These are phyloP conservation scores for Paraescarpia echinospica DNA, from an alignment of 1,140 invertebrate genomes.

Conservation along the genomic window DNA sequence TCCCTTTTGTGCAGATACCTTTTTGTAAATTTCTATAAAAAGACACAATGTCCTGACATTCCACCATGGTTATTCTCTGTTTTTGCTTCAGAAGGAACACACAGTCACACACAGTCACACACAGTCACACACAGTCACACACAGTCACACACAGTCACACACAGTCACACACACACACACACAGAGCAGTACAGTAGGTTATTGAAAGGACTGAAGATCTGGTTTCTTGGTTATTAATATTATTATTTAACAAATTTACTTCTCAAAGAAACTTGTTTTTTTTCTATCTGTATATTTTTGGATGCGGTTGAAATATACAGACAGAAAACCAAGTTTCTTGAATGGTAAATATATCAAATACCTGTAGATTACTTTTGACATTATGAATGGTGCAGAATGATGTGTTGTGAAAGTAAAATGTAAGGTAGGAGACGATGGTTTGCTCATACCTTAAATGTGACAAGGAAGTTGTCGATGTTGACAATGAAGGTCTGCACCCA, in stretches of 20 bases:
- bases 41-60: background rate
- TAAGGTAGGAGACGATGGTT: background rate
- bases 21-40: background rate
- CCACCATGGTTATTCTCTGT: background rate
- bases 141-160: too few relatives aligned
- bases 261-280: too few relatives aligned
- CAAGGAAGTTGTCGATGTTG: constrained; percentile 79
- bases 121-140: too few relatives aligned
- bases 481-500: constrained; percentile 84
- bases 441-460: constrained; percentile 70
- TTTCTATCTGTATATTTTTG: too few relatives aligned
- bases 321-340: too few relatives aligned
- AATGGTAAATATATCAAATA: too few relatives aligned
- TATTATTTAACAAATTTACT: too few relatives aligned
- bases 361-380: background rate
- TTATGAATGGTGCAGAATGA: background rate
- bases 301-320: too few relatives aligned
- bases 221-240: too few relatives aligned
- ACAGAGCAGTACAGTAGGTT: too few relatives aligned
- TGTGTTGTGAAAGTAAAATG: background rate
- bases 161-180: too few relatives aligned
- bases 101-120: background rate
- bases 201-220: too few relatives aligned
- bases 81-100: background rate
- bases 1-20: background rate